A percentile compares a stretch with the other conserved stretches of the same genome.
Evolutionary conservation across 2,113 vertebrate genomes (phyloP).

Genomic region (Phodopus roborovskii): DNA sequence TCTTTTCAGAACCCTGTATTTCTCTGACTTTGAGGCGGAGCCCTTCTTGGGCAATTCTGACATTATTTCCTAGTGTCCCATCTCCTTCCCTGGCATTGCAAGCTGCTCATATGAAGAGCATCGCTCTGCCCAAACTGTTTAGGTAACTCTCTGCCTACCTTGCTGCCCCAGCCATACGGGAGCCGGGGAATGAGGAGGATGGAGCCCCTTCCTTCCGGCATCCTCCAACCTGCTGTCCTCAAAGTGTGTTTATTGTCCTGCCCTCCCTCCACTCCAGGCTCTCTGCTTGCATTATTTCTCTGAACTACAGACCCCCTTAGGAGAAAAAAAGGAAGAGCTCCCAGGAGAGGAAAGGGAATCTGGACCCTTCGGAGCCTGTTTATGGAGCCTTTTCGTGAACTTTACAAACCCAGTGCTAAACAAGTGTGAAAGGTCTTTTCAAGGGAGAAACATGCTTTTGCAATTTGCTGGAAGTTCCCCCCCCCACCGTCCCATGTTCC

Average conservation of each 20-base stretch:
- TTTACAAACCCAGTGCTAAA: constrained; percentile 78
- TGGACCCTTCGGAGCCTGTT: constrained; percentile 58
- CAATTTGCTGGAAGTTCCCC: constrained; percentile 89
- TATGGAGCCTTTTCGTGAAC: constrained; percentile 84
- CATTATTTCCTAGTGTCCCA: neutral
- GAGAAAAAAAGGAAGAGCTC: constrained; percentile 44
- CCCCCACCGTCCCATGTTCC: constrained; percentile 86
- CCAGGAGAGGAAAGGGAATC: constrained; percentile 63
- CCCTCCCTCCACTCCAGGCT: neutral
- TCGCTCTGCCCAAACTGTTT: neutral
- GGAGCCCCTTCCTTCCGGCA: neutral
- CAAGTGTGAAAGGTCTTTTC: constrained; percentile 87
- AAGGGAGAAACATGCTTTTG: constrained; percentile 89
- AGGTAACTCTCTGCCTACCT: neutral
- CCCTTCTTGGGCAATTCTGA: neutral
- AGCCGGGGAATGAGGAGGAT: neutral
- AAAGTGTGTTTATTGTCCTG: neutral
- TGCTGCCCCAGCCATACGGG: neutral
- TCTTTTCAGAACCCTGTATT: neutral
- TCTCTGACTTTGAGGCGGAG: neutral
- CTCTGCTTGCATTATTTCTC: constrained; percentile 43
- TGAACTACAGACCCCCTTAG: constrained; percentile 33
- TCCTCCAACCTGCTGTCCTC: neutral
- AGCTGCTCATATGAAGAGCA: neutral
- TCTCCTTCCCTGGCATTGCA: neutral